Evolutionary conservation across 2,888 invertebrate species (phyloP).

Genomic region (Scaptomyza caliginosa): DNA sequence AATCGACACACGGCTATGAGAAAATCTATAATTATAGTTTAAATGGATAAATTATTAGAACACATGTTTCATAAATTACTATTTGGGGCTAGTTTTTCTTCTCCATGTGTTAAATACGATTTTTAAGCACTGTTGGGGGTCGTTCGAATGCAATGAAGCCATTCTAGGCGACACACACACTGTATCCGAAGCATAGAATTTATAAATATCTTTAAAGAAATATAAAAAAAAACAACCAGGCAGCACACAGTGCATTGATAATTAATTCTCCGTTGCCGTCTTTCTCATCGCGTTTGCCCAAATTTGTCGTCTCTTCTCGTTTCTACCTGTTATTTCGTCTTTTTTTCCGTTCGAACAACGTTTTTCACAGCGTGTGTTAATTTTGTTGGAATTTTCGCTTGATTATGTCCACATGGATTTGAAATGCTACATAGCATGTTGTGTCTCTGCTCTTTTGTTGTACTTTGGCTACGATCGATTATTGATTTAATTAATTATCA

Average conservation of each 20-base stretch:
- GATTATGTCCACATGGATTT: conserved; percentile 75
- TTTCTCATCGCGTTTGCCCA: no score
- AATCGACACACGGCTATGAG: not conserved
- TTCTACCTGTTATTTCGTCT: conserved; percentile 58
- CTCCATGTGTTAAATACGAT: not conserved
- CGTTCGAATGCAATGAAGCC: conserved; percentile 43
- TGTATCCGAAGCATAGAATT: conserved; percentile 36
- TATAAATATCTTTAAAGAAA: conserved; percentile 38
- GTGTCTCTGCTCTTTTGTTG: conserved; percentile 48
- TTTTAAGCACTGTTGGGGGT: conserved; percentile 30
- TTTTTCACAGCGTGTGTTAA: conserved; percentile 68
- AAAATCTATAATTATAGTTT: not conserved
- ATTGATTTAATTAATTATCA: conserved; percentile 79
- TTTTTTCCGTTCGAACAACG: conserved; percentile 11
- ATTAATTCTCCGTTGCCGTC: no score
- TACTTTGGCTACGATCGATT: conserved; percentile 59
- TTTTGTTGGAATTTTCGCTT: conserved; percentile 72
- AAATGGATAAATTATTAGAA: conserved; percentile 12
- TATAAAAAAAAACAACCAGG: conserved; percentile 22
- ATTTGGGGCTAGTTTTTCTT: conserved; percentile 1
- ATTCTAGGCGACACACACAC: conserved; percentile 34
- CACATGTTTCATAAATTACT: conserved; percentile 23
- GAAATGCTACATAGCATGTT: conserved; percentile 32
- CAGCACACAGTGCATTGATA: conserved; percentile 71
- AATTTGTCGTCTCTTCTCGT: no score